Evolutionary conservation across 2,797 vertebrate species (phyloP), one percentile per base, ranked within the genome.

Genomic region (Melanotaenia nigrans): DNA sequence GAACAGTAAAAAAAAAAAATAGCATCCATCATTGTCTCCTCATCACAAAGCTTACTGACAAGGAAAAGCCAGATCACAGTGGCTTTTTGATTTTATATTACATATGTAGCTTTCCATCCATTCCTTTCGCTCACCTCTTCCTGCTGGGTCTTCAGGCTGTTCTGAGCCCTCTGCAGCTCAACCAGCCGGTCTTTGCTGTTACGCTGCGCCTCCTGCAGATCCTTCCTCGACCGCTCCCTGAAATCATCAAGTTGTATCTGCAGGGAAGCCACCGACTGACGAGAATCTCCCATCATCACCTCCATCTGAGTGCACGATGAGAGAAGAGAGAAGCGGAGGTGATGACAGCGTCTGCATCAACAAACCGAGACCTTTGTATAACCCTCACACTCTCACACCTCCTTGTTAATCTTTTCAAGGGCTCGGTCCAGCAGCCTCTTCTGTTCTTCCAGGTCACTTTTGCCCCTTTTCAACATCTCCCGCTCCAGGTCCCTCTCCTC

Each of bases 361-460:
- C 13, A 45, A 42, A n/a, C 24, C 24, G 5, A 28, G 2, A 25
- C 10, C 30, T 28, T 1, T 0, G 0, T 18, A 8, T 22, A 6
- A 51, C 38, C 3, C 12, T 11, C 1, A 14, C 5, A 18, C 42
- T 12, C 61, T 57, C 73, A 10, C 25, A 97, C 97, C 96, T 99
- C 97, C 86, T 96, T 96, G 87, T 91, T 97, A 13, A 98, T 95
- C 79, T 97, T 96, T 67, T 96, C 96, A 2, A 97, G 90, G 0
- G 95, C 93, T 55, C 94, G 92, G 77, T 98, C 96, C 58, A 98
- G 92, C 71, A 97, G 87, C 32, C 95, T 92, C 80, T 97, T 98
- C 91, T 99, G 96, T 76, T 98, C 97, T 84, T 99, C 97, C 83
- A 99, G 90, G 74, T 98, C 96, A 0, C 42, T 89, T 91, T 97